Percentiles rank a stretch among this genome's conserved stretches.
These are phyloP conservation scores for Pandemis corylana DNA, from an alignment of 2,888 invertebrate genomes.

Conservation along the genomic window DNA sequence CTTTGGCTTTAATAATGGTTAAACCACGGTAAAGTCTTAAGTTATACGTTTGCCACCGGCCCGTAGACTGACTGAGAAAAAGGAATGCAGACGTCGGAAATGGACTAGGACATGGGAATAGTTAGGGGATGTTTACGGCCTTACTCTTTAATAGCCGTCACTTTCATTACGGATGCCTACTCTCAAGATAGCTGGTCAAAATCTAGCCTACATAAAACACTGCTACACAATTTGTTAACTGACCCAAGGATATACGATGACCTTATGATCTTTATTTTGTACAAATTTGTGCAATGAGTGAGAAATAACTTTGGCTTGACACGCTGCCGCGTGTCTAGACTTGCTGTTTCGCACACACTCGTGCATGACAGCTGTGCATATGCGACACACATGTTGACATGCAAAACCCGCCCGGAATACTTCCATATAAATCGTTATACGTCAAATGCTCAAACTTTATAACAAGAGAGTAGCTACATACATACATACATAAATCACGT, in stretches of 20 bases:
- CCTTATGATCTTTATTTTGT: no score
- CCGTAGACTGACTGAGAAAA: slow-evolving; percentile 12
- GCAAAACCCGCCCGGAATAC: no score
- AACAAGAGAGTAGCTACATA: no score
- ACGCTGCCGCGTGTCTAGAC: no score
- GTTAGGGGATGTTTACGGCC: slow-evolving; percentile 21
- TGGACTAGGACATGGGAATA: slow-evolving; percentile 11
- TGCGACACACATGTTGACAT: no score
- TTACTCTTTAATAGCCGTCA: slow-evolving; percentile 14
- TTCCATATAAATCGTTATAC: no score
- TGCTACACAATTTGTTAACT: not conserved
- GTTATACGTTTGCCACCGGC: slow-evolving; percentile 4
- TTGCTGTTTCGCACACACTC: no score
- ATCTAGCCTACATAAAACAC: not conserved
- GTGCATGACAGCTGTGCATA: no score
- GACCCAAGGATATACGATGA: not conserved
- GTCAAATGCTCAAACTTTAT: no score
- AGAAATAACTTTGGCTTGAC: no score
- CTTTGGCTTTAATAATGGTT: not conserved
- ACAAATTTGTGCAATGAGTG: no score
- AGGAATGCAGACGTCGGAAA: slow-evolving; percentile 24
- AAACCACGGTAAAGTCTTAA: not conserved
- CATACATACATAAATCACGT: no score
- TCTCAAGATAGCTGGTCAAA: not conserved
- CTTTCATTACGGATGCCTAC: slow-evolving; percentile 3